Base-by-base conservation (phyloP, 2,888 invertebrate species). In the Emmelina monodactyla region DNA sequence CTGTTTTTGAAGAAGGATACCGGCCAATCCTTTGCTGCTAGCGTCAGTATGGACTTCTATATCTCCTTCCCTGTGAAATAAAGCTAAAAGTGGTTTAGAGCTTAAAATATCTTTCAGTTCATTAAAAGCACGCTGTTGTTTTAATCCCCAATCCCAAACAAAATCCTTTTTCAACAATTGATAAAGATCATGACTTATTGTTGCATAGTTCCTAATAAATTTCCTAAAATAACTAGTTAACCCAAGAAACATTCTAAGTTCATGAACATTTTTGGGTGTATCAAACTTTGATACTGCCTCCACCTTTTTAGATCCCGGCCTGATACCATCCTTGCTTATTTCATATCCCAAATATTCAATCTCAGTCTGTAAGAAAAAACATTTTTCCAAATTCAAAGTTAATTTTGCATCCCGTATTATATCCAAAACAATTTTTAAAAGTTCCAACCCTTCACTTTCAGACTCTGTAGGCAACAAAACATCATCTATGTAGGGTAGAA, bases 1-100 rank as follows among this genome's bases (percentile, higher is more conserved):
- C 16, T 47, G 40, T 25, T 40, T 39, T 36, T 56, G 52, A 5
- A 57, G 30, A 6, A 58, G 29, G 9, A 58, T 49, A 6, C 48
- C 53, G 0, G 43, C 52, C 2, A 45, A 39, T 1, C 51, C 51
- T 6, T 43, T 6, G n/a, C 38, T 40, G 30, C 51, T 47, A 1
- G 55, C 53, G 14, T 56, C 53, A 0, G 50, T 50, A 33, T 55
- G 53, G 2, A 56, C 32, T 32, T 55, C 48, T 1, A 39, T 49
- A 4, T 38, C 33, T 3, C 45, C 22, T 2, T 16, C 16, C 1
- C 44, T 46, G 22, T 53, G 45, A 29, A 47, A 58, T 9, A 54
- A 33, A 1, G 45, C 50, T 16, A 61, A 22, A 1, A 54, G 35
- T 0, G 54, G 59, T 33, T 41, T 37, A 3, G 22, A 14, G 22